phyloP scores from a whole-genome alignment of 1,140 invertebrate genomes.

The Thaumatotibia leucotreta region DNA sequence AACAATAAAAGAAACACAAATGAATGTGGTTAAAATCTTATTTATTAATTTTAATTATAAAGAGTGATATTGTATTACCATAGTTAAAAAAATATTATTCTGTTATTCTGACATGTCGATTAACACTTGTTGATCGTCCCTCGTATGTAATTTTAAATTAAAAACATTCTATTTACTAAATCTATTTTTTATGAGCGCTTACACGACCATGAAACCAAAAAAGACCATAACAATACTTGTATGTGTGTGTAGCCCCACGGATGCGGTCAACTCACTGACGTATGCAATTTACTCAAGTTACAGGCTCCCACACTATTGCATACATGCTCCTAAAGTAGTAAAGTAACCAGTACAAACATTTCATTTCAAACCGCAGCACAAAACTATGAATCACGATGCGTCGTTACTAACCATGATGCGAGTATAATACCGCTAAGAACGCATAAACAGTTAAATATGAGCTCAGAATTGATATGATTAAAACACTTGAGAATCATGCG shows the following conservation, averaged over 20 bases:
- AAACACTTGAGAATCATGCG: slow-evolving; percentile 6
- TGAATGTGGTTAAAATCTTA: too few relatives aligned
- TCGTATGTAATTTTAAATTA: too few relatives aligned
- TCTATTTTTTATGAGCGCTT: too few relatives aligned
- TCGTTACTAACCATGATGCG: slow-evolving; percentile 4
- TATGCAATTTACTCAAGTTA: neutral
- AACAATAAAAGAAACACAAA: too few relatives aligned
- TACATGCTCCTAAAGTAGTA: neutral
- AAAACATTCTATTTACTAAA: too few relatives aligned
- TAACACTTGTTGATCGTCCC: too few relatives aligned
- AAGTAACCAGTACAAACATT: neutral
- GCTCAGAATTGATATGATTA: slow-evolving; percentile 13
- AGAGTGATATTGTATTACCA: too few relatives aligned
- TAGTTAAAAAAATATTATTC: too few relatives aligned
- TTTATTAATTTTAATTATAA: too few relatives aligned
- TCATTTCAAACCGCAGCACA: neutral
- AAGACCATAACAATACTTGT: too few relatives aligned
- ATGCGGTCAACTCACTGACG: neutral
- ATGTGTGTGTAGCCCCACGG: neutral
- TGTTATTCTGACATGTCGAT: too few relatives aligned
- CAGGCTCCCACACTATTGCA: neutral
- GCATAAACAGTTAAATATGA: slow-evolving; percentile 13
- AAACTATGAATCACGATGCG: neutral
- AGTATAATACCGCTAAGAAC: neutral
- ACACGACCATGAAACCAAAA: too few relatives aligned